Conservation (phyloP, 2,113 vertebrate species). For the Rhea pennata region DNA sequence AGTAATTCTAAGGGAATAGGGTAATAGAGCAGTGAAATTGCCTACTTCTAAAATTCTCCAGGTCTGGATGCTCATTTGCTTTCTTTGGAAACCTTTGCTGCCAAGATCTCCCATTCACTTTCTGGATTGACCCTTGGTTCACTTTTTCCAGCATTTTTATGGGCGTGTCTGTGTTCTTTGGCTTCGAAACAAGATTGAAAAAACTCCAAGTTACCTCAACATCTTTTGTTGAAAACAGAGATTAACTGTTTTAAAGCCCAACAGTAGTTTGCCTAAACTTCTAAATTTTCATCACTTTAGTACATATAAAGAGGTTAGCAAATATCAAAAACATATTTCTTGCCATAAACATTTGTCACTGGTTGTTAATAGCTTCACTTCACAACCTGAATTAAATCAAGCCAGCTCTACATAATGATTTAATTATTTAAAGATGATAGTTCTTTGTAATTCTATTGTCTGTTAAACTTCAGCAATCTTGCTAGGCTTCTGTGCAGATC, state of each 20-base stretch:
- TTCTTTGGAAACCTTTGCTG: neutral
- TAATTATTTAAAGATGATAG: neutral
- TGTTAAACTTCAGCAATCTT: neutral
- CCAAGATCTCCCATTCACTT: neutral
- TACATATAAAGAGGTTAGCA: neutral
- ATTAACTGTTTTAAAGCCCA: neutral
- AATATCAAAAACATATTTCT: neutral
- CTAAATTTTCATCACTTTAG: neutral
- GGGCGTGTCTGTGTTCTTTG: neutral
- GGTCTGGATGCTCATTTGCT: neutral
- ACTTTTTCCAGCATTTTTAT: neutral
- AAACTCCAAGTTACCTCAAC: neutral
- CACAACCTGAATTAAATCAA: neutral
- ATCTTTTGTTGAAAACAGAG: neutral
- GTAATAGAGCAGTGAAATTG: neutral
- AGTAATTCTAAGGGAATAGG: neutral
- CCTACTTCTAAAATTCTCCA: neutral
- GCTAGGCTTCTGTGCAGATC: neutral
- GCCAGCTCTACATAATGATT: neutral
- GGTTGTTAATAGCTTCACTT: neutral
- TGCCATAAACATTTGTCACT: neutral
- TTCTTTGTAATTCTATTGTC: rapidly evolving
- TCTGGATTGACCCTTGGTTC: neutral
- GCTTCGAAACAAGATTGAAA: neutral
- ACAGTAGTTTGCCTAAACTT: neutral